Base-by-base conservation (phyloP, 64 coral and sea anemone genomes). In the Actinia tenebrosa region DNA sequence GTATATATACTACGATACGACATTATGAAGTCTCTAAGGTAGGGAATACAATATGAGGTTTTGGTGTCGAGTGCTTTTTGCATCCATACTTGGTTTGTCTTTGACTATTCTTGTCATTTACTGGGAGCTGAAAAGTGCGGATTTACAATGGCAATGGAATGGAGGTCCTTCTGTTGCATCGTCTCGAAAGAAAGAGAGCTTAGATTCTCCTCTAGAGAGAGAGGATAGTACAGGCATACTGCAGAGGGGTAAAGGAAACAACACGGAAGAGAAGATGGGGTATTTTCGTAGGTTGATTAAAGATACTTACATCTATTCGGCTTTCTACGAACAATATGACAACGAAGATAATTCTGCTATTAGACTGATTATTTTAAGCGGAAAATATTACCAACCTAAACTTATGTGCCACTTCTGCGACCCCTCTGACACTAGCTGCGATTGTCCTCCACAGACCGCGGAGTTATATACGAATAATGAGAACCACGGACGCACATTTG, bases 381-480 rank as follows among this genome's bases (percentile, higher is more conserved):
- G 83, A n/a, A 85, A 85, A 85, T 46, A 85, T 64, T 61, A 85
- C 26, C 83, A 85, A 64, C 83, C 83, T 6, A 64, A 64, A 42
- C 4, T 85, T 7, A 3, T 64, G 23, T 85, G 83, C 19, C 58
- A 85, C 16, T 85, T 59, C 42, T 85, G 83, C 56, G 16, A 61
- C 11, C 16, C 80, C n/a, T 83, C 30, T 58, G 53, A 59, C 2
- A 18, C 23, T 44, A 6, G 7, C 17, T 85, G 83, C 53, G 16
- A 4, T 30, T 85, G 53, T 18, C 23, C 83, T 27, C 30, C 22
- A 18, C 42, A 59, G 20, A 22, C 17, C 2, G 79, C 62, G 50
- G n/a, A 44, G 16, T 83, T 56, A 11, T 92, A 92, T 60, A 25
- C 79, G 53, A 86, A 87, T 45, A 92, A 87, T 19, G 85, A 92